Evolutionary conservation across 2,797 vertebrate genomes (phyloP).

Genomic region (Chelidonichthys spinosus): DNA sequence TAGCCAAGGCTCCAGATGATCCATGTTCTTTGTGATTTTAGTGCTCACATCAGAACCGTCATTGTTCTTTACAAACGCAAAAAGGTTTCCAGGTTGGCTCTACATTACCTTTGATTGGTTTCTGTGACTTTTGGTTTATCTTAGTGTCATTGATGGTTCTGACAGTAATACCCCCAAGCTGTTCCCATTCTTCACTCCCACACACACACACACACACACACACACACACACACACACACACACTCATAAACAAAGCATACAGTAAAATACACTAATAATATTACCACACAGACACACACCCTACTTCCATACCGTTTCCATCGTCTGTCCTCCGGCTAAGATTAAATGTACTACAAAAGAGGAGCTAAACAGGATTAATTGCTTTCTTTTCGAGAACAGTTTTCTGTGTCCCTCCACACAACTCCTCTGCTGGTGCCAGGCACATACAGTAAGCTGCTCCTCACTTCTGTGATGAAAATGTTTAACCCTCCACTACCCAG

Average conservation of each 20-base stretch:
- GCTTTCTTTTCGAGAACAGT: constrained; percentile 68
- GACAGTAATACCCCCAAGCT: neutral
- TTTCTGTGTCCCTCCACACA: constrained; percentile 58
- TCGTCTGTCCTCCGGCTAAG: constrained; percentile 65
- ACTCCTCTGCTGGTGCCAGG: constrained; percentile 40
- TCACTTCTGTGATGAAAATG: constrained; percentile 19
- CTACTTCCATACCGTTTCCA: constrained; percentile 40
- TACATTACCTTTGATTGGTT: neutral
- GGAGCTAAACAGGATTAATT: constrained; percentile 68
- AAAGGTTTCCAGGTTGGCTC: neutral
- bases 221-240: constrained; percentile 2
- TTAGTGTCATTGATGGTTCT: neutral
- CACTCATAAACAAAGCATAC: constrained; percentile 5
- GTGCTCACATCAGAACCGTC: no score
- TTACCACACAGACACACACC: constrained; percentile 28
- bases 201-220: constrained; percentile 17
- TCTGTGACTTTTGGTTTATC: neutral
- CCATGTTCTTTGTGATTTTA: no score
- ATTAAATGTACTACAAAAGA: constrained; percentile 65
- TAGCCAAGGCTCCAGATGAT: no score
- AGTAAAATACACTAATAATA: constrained; percentile 16
- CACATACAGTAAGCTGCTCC: constrained; percentile 41
- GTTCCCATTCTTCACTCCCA: neutral
- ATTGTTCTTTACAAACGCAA: no score
- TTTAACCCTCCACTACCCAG: constrained; percentile 31